Conservation (phyloP, 2,797 vertebrate genomes). For the Diplodus puntazzo region DNA sequence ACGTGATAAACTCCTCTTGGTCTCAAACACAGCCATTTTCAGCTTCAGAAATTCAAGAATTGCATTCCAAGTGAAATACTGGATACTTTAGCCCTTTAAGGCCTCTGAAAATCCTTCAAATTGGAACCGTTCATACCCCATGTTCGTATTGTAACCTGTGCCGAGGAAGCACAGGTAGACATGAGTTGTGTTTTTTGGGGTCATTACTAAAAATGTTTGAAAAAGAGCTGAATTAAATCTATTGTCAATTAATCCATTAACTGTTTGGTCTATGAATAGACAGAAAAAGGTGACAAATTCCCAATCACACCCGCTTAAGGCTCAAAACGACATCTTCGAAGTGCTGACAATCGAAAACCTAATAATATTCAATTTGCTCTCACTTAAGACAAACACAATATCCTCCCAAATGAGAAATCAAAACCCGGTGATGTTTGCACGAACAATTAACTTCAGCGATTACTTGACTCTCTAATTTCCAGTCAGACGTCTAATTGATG, state of each 20-base stretch:
- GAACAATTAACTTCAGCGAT: background rate
- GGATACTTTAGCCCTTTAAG: background rate
- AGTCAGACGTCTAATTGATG: background rate
- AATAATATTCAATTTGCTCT: background rate
- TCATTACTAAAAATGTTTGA: background rate
- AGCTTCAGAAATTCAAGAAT: background rate
- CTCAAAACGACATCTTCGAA: background rate
- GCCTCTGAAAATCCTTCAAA: background rate
- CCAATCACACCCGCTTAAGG: background rate
- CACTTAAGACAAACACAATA: too few species aligned
- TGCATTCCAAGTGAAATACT: background rate
- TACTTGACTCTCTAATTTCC: conserved; percentile 5
- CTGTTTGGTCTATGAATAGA: background rate
- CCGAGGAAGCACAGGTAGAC: background rate
- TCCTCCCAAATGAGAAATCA: background rate
- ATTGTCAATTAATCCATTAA: background rate
- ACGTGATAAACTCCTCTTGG: background rate
- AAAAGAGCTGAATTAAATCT: background rate
- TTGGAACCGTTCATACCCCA: background rate
- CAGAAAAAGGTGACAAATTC: background rate
- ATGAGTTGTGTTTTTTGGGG: background rate
- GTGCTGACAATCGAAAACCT: background rate
- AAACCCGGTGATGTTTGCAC: background rate
- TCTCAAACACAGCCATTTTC: background rate
- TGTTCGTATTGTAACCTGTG: background rate